Base-by-base conservation (phyloP, 1,140 invertebrate species). In the Sipha flava region DNA sequence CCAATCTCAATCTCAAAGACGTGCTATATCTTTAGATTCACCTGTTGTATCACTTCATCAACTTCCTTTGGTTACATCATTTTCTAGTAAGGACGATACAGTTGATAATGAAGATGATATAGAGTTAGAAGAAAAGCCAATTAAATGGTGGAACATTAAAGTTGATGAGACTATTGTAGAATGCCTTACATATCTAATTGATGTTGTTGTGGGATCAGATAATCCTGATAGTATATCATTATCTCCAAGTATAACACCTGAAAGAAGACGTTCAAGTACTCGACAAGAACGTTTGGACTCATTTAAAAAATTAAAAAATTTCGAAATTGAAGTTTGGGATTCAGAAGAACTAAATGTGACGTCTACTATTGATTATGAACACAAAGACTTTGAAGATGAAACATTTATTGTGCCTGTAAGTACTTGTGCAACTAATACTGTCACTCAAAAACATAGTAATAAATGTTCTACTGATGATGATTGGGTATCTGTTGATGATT, bases 41-140 rank as follows among this genome's bases (percentile, higher is more conserved):
- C 91, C 92, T 12, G 91, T 94, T 57, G 93, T 94, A 83, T 90
- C 92, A 21, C 84, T 94, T 26, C 91, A 92, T 85, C 88, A 89
- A 82, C 85, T 94, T 75, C 93, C 93, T 31, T 90, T 92, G n/a
- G 90, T 92, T 83, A 93, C 93, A 85, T 91, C 93, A 0, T 94
- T 94, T 86, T 94, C 93, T 0, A 93, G 92, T 79, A 94, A 94
- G 85, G 93, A 95, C 85, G 93, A 95, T 84, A 95, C 93, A 0
- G 89, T 95, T 1, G 84, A 83, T 40, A 82, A 83, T 52, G 84
- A 84, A 81, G 82, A 83, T 26, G 81, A 83, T 21, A 82, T 82
- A 37, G 73, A 82, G 37, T 73, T 83, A 40, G 83, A 84, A 57
- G 82, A 82, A 70, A 84, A 84, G 81, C 59, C 82, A 31, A 75